A percentile compares a stretch with the other conserved stretches of the same genome.
Conservation (phyloP, 2,888 invertebrate species). For the Nomada ruficornis region DNA sequence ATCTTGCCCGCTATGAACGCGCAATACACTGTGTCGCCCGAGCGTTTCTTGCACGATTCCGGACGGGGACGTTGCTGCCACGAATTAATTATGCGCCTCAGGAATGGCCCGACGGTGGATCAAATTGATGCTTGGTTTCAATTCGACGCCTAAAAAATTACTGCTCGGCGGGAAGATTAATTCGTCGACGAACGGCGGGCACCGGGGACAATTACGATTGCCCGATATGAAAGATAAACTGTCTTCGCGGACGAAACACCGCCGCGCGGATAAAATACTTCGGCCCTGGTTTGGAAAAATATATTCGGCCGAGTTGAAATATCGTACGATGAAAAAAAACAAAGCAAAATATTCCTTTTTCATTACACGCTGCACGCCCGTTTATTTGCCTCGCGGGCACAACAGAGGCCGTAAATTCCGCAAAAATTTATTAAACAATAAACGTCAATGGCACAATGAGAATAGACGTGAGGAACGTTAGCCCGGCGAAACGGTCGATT, state of each 20-base stretch:
- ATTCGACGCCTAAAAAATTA: too few relatives aligned
- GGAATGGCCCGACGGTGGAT: background rate
- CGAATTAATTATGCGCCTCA: background rate
- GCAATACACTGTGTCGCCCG: background rate
- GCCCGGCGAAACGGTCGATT: background rate
- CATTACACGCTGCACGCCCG: background rate
- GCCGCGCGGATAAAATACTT: too few relatives aligned
- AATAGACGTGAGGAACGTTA: background rate
- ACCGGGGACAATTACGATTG: too few relatives aligned
- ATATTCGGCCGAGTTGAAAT: too few relatives aligned
- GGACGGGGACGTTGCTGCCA: background rate
- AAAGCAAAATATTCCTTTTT: too few relatives aligned
- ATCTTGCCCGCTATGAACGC: conserved; percentile 20
- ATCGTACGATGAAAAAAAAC: too few relatives aligned
- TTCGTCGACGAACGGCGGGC: too few relatives aligned
- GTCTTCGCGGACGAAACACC: too few relatives aligned
- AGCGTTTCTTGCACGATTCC: conserved; percentile 19
- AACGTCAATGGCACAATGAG: conserved; percentile 12
- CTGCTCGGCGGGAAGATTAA: too few relatives aligned
- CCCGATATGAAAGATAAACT: too few relatives aligned
- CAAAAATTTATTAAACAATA: conserved; percentile 22
- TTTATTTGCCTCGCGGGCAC: background rate
- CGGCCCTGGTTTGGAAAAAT: too few relatives aligned
- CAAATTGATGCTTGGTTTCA: too few relatives aligned
- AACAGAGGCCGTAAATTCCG: background rate